Conservation (phyloP, 2,888 invertebrate genomes). For the Pachliopta kotzebuea region DNA sequence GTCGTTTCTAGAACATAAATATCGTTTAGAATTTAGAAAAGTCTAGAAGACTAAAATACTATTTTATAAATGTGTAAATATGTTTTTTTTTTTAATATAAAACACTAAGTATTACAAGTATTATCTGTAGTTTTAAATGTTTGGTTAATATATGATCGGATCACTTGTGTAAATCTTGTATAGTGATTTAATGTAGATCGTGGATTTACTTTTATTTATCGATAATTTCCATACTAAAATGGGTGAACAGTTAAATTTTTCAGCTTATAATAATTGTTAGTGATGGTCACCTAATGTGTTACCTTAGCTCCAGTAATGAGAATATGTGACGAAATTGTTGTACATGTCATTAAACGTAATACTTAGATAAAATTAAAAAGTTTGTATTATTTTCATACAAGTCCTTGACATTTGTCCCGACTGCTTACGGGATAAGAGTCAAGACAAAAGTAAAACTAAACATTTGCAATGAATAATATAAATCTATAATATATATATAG, state of each 20-base stretch:
- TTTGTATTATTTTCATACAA: constrained; percentile 56
- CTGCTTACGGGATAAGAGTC: constrained; percentile 55
- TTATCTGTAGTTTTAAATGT: constrained; percentile 6
- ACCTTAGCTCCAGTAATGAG: constrained; percentile 9
- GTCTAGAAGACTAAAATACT: constrained; percentile 28
- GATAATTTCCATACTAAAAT: constrained; percentile 13
- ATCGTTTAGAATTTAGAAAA: constrained; percentile 28
- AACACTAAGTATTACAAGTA: constrained; percentile 4
- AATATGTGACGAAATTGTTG: neutral
- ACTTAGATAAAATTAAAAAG: constrained; percentile 23
- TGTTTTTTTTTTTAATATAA: constrained; percentile 7
- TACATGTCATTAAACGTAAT: constrained; percentile 20
- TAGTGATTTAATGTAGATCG: constrained; percentile 3
- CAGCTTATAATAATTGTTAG: constrained; percentile 3
- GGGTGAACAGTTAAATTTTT: constrained; percentile 8
- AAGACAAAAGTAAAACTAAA: constrained; percentile 41
- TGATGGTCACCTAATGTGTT: neutral
- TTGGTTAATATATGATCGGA: constrained; percentile 8
- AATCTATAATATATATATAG: constrained; percentile 30
- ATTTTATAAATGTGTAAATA: constrained; percentile 28
- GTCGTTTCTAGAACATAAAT: constrained; percentile 26
- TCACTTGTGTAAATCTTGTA: constrained; percentile 3
- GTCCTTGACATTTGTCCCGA: constrained; percentile 43
- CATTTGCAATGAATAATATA: constrained; percentile 10
- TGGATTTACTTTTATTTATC: constrained; percentile 12